A percentile compares a stretch with the other conserved stretches of the same genome.
phyloP scores from a whole-genome alignment of 2,113 vertebrate genomes.

The Apteryx mantelli region DNA sequence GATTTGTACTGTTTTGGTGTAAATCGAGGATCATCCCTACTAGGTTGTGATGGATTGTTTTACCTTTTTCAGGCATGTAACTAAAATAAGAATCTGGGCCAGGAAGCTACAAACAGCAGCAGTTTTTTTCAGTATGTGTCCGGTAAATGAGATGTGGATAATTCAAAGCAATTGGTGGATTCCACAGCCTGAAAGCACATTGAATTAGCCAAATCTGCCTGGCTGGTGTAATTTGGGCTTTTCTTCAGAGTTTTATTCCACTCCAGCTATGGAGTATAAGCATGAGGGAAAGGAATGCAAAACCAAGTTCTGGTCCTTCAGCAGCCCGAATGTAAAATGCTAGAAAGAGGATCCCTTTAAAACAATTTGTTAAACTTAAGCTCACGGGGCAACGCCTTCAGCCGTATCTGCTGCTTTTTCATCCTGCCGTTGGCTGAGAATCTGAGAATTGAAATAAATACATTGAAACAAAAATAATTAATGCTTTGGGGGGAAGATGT shows the following conservation, averaged over 20 bases:
- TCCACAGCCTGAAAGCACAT: not conserved
- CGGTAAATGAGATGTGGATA: not conserved
- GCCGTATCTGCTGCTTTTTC: not conserved
- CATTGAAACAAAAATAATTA: not conserved
- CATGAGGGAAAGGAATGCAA: not conserved
- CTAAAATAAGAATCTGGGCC: not conserved
- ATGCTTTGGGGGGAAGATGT: not conserved
- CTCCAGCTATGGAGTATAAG: not conserved
- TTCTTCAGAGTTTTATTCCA: constrained; percentile 9
- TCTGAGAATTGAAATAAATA: not conserved
- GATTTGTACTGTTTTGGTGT: not conserved
- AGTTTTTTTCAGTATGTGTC: not conserved
- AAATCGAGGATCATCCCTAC: not conserved
- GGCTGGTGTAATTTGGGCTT: constrained; percentile 25
- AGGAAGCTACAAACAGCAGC: not conserved
- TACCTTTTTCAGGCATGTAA: not conserved
- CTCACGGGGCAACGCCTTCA: rapidly evolving
- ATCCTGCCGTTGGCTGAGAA: not conserved
- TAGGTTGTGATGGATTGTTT: not conserved
- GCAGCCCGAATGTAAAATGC: rapidly evolving
- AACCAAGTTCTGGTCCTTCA: not conserved
- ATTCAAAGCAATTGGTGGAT: not conserved
- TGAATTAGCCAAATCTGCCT: not conserved
- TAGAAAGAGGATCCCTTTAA: not conserved
- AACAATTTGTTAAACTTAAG: not conserved